Base-by-base conservation (phyloP, 1,140 invertebrate species). In the Heliconius hewitsoni region DNA sequence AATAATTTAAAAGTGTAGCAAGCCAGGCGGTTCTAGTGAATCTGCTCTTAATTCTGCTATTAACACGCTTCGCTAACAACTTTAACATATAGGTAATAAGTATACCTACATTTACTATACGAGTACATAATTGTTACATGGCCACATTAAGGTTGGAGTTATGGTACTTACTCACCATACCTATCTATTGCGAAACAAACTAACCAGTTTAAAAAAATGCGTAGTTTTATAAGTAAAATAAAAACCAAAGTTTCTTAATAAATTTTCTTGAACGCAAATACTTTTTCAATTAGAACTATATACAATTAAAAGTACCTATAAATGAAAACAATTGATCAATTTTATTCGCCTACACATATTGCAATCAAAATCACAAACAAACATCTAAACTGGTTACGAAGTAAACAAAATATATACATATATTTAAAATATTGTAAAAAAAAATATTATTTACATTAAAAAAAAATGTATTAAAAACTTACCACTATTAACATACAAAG, bases 401-500 rank as follows among this genome's bases (percentile, higher is more conserved):
- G 57, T 79, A 74, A 79, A 79, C 77, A 74, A 74, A 46, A 46
- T 11, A 34, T 34, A 34, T 34, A 34, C 30, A 34, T 34, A 34
- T 34, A 34, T 34, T 34, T 34, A 34, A 34, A 34, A 34, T 34
- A 34, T 3, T 34, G 3, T 34, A 34, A 34, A 34, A 34, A 34
- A 34, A 3, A 34, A 34, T 4, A 34, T 3, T 34, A 5, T 34
- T 3, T 34, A 27, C 42, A 46, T 23, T 23, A 27, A 66, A 23
- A 34, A 78, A 2, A 73, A n/a, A 34, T n/a, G 27, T 66, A 78
- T 74, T 71, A 79, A 78, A 73, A 78, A 87, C 92, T 88, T 81
- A 92, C 92, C 87, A 66, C 27, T 81, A 89, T 81, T 87, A 86
- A 85, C 82, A 77, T 92, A 91, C 72, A 90, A 73, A 66, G 87